phyloP scores from a whole-genome alignment of 2,888 invertebrate genomes.

The Drosophila acutilabella region DNA sequence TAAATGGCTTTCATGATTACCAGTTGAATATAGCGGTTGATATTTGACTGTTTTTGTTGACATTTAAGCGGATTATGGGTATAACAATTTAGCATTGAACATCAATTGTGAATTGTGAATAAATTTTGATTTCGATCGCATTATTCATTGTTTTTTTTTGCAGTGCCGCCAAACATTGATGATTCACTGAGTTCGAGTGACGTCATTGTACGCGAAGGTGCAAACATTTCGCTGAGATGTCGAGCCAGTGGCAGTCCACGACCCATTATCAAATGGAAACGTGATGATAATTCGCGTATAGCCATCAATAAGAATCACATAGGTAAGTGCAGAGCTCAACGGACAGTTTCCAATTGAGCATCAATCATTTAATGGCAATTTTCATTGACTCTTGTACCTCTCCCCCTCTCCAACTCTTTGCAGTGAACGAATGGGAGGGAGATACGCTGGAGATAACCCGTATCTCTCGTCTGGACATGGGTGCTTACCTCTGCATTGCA shows the following conservation, averaged over 20 bases:
- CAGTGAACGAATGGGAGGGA: conserved; percentile 94
- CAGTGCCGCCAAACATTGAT: conserved; percentile 96
- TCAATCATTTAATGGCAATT: conserved; percentile 73
- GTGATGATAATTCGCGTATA: conserved; percentile 95
- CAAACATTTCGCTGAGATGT: conserved; percentile 94
- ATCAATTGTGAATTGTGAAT: background rate
- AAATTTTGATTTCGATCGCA: conserved; percentile 18
- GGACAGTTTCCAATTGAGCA: conserved; percentile 40
- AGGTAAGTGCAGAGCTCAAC: conserved; percentile 86
- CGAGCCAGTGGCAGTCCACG: conserved; percentile 95
- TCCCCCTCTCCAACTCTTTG: conserved; percentile 3
- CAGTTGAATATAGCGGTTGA: conserved; percentile 25
- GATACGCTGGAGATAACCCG: conserved; percentile 93
- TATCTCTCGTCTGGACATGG: conserved; percentile 95
- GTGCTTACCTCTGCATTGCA: conserved; percentile 96
- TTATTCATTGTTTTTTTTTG: conserved; percentile 2
- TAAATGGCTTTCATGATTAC: conserved; percentile 47
- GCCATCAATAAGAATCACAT: conserved; percentile 93
- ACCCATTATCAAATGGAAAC: conserved; percentile 95
- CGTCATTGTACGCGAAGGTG: conserved; percentile 94
- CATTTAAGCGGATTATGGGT: conserved; percentile 52
- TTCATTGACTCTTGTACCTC: background rate
- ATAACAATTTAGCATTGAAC: conserved; percentile 30
- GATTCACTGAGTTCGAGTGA: conserved; percentile 95
- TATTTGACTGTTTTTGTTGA: conserved; percentile 27